Base-by-base conservation (phyloP, 2,888 invertebrate genomes). In the Epistrophe grossulariae region DNA sequence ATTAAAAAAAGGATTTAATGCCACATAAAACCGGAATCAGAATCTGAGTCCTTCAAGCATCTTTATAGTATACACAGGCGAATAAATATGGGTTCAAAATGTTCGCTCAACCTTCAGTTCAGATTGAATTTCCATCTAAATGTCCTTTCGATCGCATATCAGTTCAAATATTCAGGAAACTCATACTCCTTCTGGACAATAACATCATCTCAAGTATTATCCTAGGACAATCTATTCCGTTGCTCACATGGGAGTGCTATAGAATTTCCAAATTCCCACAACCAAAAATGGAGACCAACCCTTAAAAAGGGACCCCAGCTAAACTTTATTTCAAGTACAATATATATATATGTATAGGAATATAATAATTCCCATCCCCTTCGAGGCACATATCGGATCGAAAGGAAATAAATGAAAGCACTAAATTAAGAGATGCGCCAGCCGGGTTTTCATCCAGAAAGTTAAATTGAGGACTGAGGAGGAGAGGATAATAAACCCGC, bases 371-470 rank as follows among this genome's bases (percentile, higher is more conserved):
- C 71, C 28, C 48, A 64, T 11, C 35, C 68, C n/a, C 66, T 28
- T 19, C 2, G 28, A 45, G 19, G 60, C 64, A 45, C n/a, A 48
- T 60, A 55, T 55, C 52, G 52, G 70, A 72, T 87, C 87, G 83
- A 83, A 70, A 83, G 83, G 43, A 87, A 87, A 87, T 87, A 87
- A 87, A 87, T 87, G 87, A 87, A 87, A 83, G 83, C 83, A 87
- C 87, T 87, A 87, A 87, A 87, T 87, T 87, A 87, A 87, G 83
- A 79, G 79, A 83, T 87, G 83, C 79, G 83, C 87, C 87, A 87
- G 74, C 82, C 82, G 82, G 85, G 74, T 57, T 78, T 64, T 59
- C 62, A 28, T 73, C 68, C 68, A 43, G 62, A 19, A 71, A 68
- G 38, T 40, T 15, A 71, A 55, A 70, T 40, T n/a, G 48, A 50